Evolutionary conservation across 1,140 invertebrate genomes (phyloP).

Genomic region (Rhyzopertha dominica): DNA sequence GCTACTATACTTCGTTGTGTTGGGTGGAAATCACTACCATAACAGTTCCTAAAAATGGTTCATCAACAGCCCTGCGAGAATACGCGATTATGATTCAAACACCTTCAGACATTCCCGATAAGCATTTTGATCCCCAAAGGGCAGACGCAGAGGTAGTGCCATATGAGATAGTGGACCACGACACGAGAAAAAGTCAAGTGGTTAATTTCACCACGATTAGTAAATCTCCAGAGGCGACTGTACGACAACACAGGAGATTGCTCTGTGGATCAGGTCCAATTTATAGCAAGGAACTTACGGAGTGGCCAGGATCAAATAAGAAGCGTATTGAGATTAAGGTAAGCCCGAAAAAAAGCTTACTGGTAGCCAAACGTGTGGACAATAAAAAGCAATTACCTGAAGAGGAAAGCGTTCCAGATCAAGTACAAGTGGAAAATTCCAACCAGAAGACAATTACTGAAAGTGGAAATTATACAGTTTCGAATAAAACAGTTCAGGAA

Average conservation of each 20-base stretch:
- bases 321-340: constrained; percentile 1
- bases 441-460: too few species aligned
- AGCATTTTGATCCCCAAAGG: background rate
- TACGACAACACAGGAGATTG: background rate
- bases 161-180: background rate
- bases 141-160: background rate
- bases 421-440: too few species aligned
- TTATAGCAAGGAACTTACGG: constrained; percentile 2
- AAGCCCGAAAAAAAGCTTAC: constrained; percentile 4
- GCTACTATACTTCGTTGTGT: constrained; percentile 6
- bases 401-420: too few species aligned
- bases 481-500: too few species aligned
- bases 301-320: constrained; percentile 3
- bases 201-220: constrained; percentile 9
- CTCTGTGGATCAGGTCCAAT: constrained; percentile 1
- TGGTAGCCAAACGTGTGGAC: too few species aligned
- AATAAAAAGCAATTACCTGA: too few species aligned
- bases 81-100: constrained; percentile 6
- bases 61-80: background rate
- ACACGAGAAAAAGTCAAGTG: constrained; percentile 5
- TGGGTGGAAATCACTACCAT: constrained; percentile 5
- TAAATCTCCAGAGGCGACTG: background rate
- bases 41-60: constrained; percentile 1
- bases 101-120: background rate
- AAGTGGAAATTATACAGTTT: too few species aligned